These are phyloP conservation scores for Talpa occidentalis DNA, from an alignment of 2,113 vertebrate genomes.

Conservation along the genomic window DNA sequence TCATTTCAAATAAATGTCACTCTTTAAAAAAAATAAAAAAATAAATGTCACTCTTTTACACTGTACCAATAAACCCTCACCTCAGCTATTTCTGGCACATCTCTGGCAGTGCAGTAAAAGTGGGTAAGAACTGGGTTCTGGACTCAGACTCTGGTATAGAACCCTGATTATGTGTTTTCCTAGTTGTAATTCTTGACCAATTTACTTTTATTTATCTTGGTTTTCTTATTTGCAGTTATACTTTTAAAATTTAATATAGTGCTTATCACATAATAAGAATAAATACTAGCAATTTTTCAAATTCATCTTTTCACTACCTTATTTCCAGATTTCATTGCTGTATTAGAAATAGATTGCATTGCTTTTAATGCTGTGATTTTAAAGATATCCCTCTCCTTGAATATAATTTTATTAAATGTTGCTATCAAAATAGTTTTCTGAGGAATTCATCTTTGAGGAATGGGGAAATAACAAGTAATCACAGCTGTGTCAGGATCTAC, in stretches of 20 bases:
- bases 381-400: not conserved
- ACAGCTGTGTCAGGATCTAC: not conserved
- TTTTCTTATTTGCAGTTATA: not conserved
- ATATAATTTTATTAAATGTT: not conserved
- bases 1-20: not conserved
- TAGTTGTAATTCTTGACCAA: not conserved
- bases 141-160: not conserved
- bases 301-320: not conserved
- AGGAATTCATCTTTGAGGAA: not conserved
- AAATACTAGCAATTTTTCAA: conserved; percentile 16
- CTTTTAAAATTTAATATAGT: not conserved
- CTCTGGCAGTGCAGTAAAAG: not conserved
- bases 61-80: not conserved
- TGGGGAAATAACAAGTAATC: not conserved
- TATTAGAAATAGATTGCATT: not conserved
- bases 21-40: too few species aligned
- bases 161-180: not conserved
- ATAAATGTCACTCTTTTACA: not conserved
- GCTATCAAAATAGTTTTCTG: not conserved
- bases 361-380: not conserved
- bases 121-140: not conserved
- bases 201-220: not conserved
- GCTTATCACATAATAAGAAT: not conserved
- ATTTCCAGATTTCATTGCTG: not conserved
- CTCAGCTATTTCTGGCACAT: not conserved